Conservation (phyloP, 2,113 vertebrate species). For the Opisthocomus hoazin region DNA sequence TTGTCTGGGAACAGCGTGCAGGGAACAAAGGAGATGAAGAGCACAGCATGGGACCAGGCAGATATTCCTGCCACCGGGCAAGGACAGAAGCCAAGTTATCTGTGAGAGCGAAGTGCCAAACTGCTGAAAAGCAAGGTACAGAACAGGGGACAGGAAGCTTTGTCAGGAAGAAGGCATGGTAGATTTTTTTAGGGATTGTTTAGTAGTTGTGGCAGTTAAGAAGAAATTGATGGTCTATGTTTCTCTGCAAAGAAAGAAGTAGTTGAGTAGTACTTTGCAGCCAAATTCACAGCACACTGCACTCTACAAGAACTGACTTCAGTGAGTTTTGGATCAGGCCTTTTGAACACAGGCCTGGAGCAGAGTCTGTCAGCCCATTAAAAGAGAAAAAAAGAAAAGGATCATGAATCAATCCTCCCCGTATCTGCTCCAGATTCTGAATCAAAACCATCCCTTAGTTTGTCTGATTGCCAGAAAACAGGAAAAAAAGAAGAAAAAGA, state of each 20-base stretch:
- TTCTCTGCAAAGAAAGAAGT: background rate
- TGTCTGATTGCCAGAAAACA: slow-evolving; percentile 34
- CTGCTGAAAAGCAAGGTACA: background rate
- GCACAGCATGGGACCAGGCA: background rate
- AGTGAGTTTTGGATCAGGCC: slow-evolving; percentile 48
- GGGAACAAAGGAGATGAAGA: background rate
- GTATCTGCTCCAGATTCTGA: slow-evolving; percentile 58
- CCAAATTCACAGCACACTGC: slow-evolving; percentile 18
- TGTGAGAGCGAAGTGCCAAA: background rate
- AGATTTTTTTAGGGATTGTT: background rate
- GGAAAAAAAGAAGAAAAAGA: background rate
- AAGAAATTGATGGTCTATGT: background rate
- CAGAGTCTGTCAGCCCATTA: slow-evolving; percentile 53
- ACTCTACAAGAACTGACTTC: slow-evolving; percentile 5
- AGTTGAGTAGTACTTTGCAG: slow-evolving; percentile 8
- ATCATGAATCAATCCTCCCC: slow-evolving; percentile 53
- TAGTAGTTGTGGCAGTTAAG: background rate
- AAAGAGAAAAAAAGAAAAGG: slow-evolving; percentile 23
- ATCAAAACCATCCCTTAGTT: slow-evolving; percentile 55
- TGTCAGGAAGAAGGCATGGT: background rate
- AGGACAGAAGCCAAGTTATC: background rate
- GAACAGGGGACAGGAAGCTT: background rate
- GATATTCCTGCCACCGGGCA: background rate
- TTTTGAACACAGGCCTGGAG: slow-evolving; percentile 49
- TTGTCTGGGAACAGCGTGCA: background rate